Base-by-base conservation (phyloP, 2,797 vertebrate species). In the Centroberyx gerrardi region DNA sequence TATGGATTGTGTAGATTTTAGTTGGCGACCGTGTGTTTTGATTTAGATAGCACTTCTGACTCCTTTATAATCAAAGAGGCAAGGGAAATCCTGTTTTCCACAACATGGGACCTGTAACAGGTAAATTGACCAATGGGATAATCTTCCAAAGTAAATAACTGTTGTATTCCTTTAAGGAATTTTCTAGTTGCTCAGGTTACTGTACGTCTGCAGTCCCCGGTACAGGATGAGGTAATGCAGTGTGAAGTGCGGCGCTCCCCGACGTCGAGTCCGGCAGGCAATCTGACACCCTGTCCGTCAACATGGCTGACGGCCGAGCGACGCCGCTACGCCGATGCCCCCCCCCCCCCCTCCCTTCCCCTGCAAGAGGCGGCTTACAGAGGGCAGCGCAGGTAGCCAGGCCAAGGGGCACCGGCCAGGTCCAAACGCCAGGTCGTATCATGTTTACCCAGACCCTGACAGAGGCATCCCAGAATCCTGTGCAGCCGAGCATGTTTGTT, bases 351-450 rank as follows among this genome's bases (percentile, higher is more conserved):
- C 64, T 67, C 65, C 53, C 67, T 78, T 52, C 42, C 38, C 22
- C 1, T 73, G 58, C 74, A 71, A 66, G 72, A 65, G 33, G 65
- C 58, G 27, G 62, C 56, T 68, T 46, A 56, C 51, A 68, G 60
- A 22, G 70, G 62, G 38, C 38, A 71, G 65, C 22, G 22, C 78
- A 82, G 82, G 71, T 85, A 76, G 52, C 56, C 66, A 67, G 69
- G 82, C 85, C 78, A 83, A 70, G 58, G 52, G 77, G 55, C 56
- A 62, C 74, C 74, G 82, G 80, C 85, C 80, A 74, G 52, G 77
- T 83, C 74, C 46, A 82, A 63, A 83, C 72, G 72, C 79, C 81
- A 82, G 74, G 81, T 90, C 85, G 48, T 78, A 91, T 92, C 89
- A 83, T 86, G 72, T 82, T 74, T 76, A 76, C 61, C 75, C 82